These are phyloP conservation scores for Pogonocichla stellata DNA, from an alignment of 2,113 vertebrate genomes.

Conservation along the genomic window DNA sequence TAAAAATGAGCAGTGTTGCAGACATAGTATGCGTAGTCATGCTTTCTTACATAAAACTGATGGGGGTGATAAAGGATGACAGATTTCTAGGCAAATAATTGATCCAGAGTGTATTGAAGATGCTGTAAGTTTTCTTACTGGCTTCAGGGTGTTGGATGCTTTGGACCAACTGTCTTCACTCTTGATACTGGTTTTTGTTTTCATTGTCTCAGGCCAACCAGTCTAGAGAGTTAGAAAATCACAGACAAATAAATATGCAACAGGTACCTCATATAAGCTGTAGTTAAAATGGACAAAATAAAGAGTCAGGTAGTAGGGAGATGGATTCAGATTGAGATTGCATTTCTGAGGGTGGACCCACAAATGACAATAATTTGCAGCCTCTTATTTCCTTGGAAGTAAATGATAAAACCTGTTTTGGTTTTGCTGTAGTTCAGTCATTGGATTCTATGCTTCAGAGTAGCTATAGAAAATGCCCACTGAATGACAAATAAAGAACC, in stretches of 20 bases:
- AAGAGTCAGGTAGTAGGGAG: not conserved
- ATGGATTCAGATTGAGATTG: not conserved
- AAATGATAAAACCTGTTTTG: not conserved
- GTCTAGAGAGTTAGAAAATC: not conserved
- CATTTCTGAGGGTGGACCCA: no score
- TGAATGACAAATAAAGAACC: not conserved
- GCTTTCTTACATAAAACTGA: not conserved
- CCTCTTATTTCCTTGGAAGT: not conserved
- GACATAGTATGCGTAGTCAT: not conserved
- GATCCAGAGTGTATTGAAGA: rapidly evolving
- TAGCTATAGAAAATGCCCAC: not conserved
- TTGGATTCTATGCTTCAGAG: not conserved
- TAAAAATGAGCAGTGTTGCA: not conserved
- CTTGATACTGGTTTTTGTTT: not conserved
- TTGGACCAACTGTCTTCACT: not conserved
- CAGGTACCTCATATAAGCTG: not conserved
- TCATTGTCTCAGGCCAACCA: not conserved
- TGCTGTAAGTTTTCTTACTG: not conserved
- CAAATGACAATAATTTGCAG: no score
- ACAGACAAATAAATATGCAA: not conserved
- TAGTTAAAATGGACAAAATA: not conserved
- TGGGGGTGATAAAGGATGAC: not conserved
- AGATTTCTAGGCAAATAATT: not conserved
- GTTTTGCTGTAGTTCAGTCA: not conserved
- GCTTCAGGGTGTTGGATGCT: not conserved